These are phyloP conservation scores for Siderastrea radians DNA, from an alignment of 92 coral and sea anemone species.

Conservation along the genomic window DNA sequence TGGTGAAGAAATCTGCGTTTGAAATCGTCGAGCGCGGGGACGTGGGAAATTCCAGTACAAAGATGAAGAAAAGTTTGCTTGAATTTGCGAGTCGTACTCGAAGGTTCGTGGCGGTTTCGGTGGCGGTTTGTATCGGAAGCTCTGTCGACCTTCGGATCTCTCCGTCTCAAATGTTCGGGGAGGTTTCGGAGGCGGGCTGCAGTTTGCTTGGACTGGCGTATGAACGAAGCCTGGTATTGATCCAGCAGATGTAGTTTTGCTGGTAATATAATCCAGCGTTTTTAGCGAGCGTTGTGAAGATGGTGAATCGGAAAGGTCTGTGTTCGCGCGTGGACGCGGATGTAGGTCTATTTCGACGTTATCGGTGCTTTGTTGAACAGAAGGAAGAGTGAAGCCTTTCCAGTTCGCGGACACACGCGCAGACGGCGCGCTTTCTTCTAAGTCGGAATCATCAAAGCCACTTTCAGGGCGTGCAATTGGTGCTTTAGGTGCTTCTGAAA, in stretches of 20 bases:
- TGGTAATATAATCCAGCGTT: neutral
- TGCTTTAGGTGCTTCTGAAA: constrained; percentile 70
- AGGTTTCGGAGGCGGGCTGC: constrained; percentile 83
- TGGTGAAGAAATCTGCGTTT: constrained; percentile 43
- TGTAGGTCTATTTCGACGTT: constrained; percentile 43
- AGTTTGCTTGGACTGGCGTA: constrained; percentile 27
- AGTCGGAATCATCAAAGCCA: constrained; percentile 84
- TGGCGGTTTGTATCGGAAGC: constrained; percentile 73
- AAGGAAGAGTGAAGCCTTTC: constrained; percentile 73
- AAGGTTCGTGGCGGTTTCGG: constrained; percentile 91
- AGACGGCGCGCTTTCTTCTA: constrained; percentile 72
- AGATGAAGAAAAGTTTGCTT: constrained; percentile 67
- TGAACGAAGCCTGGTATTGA: constrained; percentile 12
- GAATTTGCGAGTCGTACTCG: constrained; percentile 73
- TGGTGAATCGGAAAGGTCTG: constrained; percentile 57
- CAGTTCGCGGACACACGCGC: constrained; percentile 78
- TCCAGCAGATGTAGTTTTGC: constrained; percentile 25
- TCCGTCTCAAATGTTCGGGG: constrained; percentile 92
- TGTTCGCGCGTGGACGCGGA: constrained; percentile 66
- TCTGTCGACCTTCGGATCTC: constrained; percentile 53
- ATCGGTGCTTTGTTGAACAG: constrained; percentile 82
- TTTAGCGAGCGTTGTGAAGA: constrained; percentile 20
- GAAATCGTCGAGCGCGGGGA: constrained; percentile 16
- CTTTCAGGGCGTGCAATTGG: constrained; percentile 94
- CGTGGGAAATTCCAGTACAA: constrained; percentile 80